Evolutionary conservation across 1,140 invertebrate genomes (phyloP).

Genomic region (Harpegnathos saltator): DNA sequence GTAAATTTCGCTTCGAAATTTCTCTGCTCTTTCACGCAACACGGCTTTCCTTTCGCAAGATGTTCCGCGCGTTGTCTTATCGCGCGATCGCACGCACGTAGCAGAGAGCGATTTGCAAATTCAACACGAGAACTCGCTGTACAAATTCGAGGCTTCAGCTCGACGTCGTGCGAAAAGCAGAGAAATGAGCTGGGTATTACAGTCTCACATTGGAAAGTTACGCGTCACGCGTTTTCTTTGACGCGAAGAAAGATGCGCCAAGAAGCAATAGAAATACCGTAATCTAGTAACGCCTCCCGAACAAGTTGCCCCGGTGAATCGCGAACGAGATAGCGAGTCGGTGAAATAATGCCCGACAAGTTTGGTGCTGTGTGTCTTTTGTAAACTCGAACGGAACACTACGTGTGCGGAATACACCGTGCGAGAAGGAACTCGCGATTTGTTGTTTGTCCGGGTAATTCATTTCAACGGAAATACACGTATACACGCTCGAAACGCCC

Average conservation of each 20-base stretch:
- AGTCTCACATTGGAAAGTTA: constrained; percentile 25
- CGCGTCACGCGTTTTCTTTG: constrained; percentile 23
- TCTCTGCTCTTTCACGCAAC: neutral
- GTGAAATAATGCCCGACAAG: constrained; percentile 8
- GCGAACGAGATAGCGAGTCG: neutral
- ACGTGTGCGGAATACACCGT: neutral
- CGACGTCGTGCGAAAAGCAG: neutral
- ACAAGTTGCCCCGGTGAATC: constrained; percentile 3
- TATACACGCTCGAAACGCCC: neutral
- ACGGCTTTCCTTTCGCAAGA: neutral
- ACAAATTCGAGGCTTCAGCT: constrained; percentile 16
- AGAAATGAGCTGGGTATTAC: constrained; percentile 4
- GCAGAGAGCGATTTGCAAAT: neutral
- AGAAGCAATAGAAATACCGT: constrained; percentile 43
- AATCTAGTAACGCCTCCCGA: constrained; percentile 12
- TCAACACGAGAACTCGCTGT: constrained; percentile 16
- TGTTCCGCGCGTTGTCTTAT: constrained; percentile 1
- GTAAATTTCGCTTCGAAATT: neutral
- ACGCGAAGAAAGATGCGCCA: constrained; percentile 24
- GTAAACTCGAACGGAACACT: neutral
- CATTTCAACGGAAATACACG: too few relatives aligned
- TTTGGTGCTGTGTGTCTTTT: neutral
- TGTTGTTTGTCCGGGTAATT: too few relatives aligned
- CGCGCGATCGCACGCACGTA: neutral
- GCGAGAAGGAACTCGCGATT: neutral